Conservation (phyloP, 1,140 invertebrate genomes). For the Macrocentrus cingulum region DNA sequence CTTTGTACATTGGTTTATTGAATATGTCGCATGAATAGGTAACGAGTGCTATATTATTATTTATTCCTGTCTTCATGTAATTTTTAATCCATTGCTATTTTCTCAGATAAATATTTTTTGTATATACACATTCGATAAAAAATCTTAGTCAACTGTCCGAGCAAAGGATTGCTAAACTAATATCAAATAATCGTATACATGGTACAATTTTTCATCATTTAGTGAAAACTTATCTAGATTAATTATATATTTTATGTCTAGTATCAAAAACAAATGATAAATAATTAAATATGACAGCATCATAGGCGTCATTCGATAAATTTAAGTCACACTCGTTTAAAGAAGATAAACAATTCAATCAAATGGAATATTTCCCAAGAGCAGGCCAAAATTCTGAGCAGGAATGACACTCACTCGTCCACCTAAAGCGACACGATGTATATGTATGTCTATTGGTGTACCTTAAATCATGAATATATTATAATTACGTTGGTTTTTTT, state of each 20-base stretch:
- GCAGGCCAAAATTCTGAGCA: constrained; percentile 25
- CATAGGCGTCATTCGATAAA: no score
- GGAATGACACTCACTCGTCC: constrained; percentile 35
- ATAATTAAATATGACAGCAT: no score
- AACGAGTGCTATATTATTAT: constrained; percentile 32
- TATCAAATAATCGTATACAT: no score
- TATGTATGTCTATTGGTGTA: constrained; percentile 37
- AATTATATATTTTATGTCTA: no score
- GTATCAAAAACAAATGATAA: no score
- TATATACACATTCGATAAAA: neutral
- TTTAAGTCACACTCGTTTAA: neutral
- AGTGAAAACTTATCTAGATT: no score
- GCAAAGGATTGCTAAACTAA: no score
- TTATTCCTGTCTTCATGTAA: neutral
- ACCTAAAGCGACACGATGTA: constrained; percentile 35
- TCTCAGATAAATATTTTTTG: neutral
- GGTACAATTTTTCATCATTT: no score
- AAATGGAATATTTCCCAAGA: neutral
- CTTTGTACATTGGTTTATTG: constrained; percentile 47
- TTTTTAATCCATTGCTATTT: neutral
- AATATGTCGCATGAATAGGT: constrained; percentile 36
- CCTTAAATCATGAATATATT: constrained; percentile 34
- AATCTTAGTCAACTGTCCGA: no score
- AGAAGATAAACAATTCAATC: constrained; percentile 1
- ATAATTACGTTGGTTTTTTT: constrained; percentile 6